Evolutionary conservation across 2,113 vertebrate species (phyloP).

Genomic region (Oncorhynchus clarkii): DNA sequence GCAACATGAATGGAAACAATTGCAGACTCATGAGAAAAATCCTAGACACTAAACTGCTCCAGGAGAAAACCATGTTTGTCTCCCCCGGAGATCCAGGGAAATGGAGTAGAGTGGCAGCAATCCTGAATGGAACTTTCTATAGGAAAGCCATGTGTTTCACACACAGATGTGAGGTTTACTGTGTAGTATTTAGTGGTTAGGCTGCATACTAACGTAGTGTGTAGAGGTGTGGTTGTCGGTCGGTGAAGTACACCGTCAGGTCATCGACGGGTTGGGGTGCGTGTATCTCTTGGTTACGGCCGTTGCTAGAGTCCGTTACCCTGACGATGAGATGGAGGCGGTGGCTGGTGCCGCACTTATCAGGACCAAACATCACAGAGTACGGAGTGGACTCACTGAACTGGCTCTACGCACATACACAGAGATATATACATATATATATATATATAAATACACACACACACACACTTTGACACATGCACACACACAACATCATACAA

Average conservation of each 20-base stretch:
- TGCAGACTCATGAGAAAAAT: no score
- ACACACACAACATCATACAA: background rate
- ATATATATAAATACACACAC: background rate
- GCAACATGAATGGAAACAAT: no score
- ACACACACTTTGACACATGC: background rate
- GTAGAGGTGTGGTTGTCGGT: conserved; percentile 45
- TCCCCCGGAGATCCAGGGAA: no score
- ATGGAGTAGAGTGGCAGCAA: no score
- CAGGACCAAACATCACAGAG: conserved; percentile 62
- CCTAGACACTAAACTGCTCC: no score
- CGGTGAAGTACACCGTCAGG: conserved; percentile 48
- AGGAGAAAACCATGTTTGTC: no score
- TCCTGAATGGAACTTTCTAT: no score
- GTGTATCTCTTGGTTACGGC: conserved; percentile 49
- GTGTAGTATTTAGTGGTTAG: no score
- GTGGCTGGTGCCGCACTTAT: conserved; percentile 50
- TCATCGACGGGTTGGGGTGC: conserved; percentile 44
- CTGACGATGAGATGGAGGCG: conserved; percentile 57
- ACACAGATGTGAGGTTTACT: no score
- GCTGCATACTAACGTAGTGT: background rate
- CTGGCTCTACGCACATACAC: conserved; percentile 33
- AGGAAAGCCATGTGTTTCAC: no score
- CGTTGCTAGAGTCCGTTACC: conserved; percentile 44
- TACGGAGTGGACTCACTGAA: conserved; percentile 55
- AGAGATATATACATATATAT: background rate